Base-by-base conservation (phyloP, 2,888 invertebrate species). In the Latrodectus hesperus region DNA sequence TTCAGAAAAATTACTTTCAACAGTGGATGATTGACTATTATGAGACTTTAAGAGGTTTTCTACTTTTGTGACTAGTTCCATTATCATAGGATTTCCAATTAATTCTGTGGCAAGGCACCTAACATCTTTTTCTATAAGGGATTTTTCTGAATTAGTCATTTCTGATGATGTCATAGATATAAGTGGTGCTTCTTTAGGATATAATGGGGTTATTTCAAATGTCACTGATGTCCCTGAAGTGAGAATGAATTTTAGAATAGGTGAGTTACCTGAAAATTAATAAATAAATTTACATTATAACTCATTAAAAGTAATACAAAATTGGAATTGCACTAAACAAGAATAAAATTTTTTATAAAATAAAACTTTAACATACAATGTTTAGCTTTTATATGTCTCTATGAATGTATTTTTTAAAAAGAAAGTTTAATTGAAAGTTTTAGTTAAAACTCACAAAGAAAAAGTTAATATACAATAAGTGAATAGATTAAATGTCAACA, bases 21-120 rank as follows among this genome's bases (percentile, higher is more conserved):
- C 9, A 49, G 9, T 49, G 3, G 17, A 26, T 64, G 26, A n/a
- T 38, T 26, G 16, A 1, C 51, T 16, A 9, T n/a, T 12, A 67
- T 81, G 53, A 3, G 17, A 64, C 11, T 72, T 38, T 11, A 67
- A 49, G 16, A 81, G 9, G 38, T 86, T 65, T 77, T 77, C 76
- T 16, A 73, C 52, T 73, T 77, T 67, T 16, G 71, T 78, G 14
- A 88, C 88, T 49, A 88, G 53, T 71, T 88, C 88, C 88, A 88
- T 83, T n/a, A 88, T 79, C 83, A 88, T 88, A 5, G 74, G 79
- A 17, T 60, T 68, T 53, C 83, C 79, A 60, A 74, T 53, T 11
- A 83, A n/a, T 53, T 70, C 53, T 52, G 9, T 11, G 10, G 88
- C 83, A 68, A 68, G 71, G 9, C 49, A 38, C 72, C 64, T 78